These are phyloP conservation scores for Menidia beryllina DNA, from an alignment of 2,113 vertebrate genomes.

Conservation along the genomic window DNA sequence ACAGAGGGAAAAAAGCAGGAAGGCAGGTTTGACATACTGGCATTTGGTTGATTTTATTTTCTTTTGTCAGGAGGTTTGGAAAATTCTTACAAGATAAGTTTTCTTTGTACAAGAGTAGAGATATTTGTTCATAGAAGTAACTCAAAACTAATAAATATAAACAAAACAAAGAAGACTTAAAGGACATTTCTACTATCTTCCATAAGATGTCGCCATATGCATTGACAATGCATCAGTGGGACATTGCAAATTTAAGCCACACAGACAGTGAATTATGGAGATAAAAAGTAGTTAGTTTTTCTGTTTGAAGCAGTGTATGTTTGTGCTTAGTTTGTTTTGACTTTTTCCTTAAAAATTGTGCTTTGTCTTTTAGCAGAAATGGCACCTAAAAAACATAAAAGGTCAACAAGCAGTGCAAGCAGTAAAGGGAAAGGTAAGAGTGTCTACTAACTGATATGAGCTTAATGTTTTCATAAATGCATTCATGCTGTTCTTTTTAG, in stretches of 20 bases:
- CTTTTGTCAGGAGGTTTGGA: no score
- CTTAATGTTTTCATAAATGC: not conserved
- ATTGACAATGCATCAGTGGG: not conserved
- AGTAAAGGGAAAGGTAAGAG: conserved; percentile 66
- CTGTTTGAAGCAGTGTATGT: no score
- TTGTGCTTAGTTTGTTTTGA: not conserved
- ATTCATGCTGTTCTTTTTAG: not conserved
- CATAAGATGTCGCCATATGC: conserved; percentile 65
- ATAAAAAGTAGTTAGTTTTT: not conserved
- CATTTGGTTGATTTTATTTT: no score
- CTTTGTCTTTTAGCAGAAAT: conserved; percentile 46
- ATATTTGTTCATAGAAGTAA: no score
- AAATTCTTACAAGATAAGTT: no score
- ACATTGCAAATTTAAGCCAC: not conserved
- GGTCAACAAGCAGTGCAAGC: conserved; percentile 20
- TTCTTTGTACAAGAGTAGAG: no score
- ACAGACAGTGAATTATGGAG: not conserved
- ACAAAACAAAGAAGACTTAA: not conserved
- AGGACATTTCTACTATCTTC: not conserved
- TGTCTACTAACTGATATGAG: conserved; percentile 18
- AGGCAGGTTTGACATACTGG: no score
- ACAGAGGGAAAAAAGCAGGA: no score
- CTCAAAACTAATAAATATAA: not conserved
- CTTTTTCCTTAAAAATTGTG: not conserved
- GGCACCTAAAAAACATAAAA: conserved; percentile 67